These are phyloP conservation scores for Copidosoma aretas DNA, from an alignment of 2,888 invertebrate species.

Conservation along the genomic window DNA sequence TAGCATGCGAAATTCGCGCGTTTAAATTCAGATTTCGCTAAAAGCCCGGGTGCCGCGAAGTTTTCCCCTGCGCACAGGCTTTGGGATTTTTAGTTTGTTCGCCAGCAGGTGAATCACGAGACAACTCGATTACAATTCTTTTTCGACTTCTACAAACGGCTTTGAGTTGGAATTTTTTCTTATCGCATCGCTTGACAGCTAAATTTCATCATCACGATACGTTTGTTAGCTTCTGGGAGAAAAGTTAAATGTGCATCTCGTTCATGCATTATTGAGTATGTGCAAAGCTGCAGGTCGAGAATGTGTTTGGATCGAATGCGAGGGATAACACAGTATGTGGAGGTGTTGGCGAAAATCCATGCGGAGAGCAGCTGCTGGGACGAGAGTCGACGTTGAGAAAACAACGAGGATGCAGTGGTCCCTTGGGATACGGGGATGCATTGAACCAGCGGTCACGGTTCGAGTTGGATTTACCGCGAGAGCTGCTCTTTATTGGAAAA, in stretches of 20 bases:
- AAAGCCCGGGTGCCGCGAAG: constrained; percentile 11
- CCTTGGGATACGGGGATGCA: neutral
- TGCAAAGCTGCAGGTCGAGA: constrained; percentile 3
- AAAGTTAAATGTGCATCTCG: no score
- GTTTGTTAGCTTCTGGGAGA: no score
- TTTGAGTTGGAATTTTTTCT: no score
- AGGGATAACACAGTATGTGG: neutral
- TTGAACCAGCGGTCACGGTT: neutral
- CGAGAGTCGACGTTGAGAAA: neutral
- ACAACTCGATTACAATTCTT: no score
- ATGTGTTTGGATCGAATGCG: neutral
- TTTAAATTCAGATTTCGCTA: constrained; percentile 23
- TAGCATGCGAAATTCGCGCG: constrained; percentile 5
- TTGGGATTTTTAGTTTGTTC: neutral
- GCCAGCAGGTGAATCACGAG: no score
- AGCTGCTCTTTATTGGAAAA: no score
- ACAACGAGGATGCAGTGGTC: neutral
- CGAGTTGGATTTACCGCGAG: no score
- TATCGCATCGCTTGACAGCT: no score
- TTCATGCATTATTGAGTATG: neutral
- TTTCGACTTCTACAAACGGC: no score
- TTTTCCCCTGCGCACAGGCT: constrained; percentile 4
- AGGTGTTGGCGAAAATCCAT: neutral
- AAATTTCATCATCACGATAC: no score
- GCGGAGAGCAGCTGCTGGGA: neutral